These are phyloP conservation scores for Bombus sylvicola DNA, from an alignment of 1,140 invertebrate species.

Conservation along the genomic window DNA sequence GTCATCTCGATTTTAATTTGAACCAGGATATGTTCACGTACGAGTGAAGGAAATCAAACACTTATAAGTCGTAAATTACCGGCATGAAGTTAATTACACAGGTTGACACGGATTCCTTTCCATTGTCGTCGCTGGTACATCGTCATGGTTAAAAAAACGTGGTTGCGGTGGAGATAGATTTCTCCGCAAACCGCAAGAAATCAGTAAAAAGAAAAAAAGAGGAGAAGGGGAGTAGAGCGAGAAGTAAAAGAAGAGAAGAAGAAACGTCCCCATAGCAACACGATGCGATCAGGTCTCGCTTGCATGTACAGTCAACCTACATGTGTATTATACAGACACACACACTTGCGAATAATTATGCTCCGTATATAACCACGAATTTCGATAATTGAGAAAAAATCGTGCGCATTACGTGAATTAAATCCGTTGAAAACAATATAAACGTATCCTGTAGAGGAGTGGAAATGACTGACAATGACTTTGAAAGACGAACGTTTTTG, in stretches of 20 bases:
- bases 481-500: neutral
- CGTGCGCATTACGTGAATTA: neutral
- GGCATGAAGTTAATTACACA: neutral
- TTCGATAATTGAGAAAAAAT: neutral
- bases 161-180: constrained; percentile 18
- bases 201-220: constrained; percentile 22
- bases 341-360: neutral
- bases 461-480: neutral
- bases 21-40: neutral
- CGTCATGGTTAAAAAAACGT: constrained; percentile 19
- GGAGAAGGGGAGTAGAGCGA: neutral
- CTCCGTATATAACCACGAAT: neutral
- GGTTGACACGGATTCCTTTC: constrained; percentile 4
- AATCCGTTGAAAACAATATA: no score
- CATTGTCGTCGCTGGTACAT: constrained; percentile 6
- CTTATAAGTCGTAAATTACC: neutral
- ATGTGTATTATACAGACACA: neutral
- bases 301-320: neutral
- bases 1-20: neutral
- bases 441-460: neutral
- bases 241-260: constrained; percentile 38
- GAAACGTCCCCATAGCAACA: constrained; percentile 72
- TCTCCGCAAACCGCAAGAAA: constrained; percentile 49
- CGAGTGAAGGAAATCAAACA: neutral
- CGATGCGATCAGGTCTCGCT: constrained; percentile 50